Conservation (phyloP, 2,113 vertebrate species). For the Nothoprocta perdicaria region DNA sequence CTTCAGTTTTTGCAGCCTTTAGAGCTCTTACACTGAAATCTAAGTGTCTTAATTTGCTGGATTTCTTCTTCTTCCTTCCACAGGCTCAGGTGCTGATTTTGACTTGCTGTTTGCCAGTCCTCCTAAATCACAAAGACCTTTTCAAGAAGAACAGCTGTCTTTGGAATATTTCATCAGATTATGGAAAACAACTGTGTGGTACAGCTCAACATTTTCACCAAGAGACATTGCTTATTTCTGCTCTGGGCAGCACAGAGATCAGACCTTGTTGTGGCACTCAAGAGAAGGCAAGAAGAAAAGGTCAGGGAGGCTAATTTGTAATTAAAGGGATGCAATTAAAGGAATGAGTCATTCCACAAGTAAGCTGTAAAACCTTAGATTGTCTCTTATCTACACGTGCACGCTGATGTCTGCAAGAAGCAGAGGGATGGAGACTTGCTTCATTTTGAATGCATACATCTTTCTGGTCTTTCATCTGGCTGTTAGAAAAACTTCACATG, state of each 20-base stretch:
- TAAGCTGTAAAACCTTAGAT: slow-evolving; percentile 25
- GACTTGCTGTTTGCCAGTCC: neutral
- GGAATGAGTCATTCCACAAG: slow-evolving; percentile 49
- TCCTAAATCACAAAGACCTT: neutral
- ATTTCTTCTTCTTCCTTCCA: neutral
- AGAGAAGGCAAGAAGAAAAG: slow-evolving; percentile 34
- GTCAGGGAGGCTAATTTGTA: slow-evolving; percentile 63
- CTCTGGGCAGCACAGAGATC: neutral
- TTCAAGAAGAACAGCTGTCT: neutral
- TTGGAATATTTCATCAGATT: neutral
- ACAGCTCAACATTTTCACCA: neutral
- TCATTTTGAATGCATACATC: neutral
- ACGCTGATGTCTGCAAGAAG: neutral
- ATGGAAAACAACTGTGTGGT: neutral
- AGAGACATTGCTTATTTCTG: fast-evolving
- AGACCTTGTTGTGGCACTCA: neutral
- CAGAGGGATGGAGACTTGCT: neutral
- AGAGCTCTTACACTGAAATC: neutral
- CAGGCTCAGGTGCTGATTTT: neutral
- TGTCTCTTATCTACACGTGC: slow-evolving; percentile 6
- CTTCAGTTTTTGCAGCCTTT: neutral
- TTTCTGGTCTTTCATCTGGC: neutral
- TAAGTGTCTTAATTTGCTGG: neutral
- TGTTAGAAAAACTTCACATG: neutral
- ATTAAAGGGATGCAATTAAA: slow-evolving; percentile 61